Percentiles rank a stretch among this genome's conserved stretches.
Evolutionary conservation across 92 coral and sea anemone species (phyloP).

Genomic region (Porites lobata): DNA sequence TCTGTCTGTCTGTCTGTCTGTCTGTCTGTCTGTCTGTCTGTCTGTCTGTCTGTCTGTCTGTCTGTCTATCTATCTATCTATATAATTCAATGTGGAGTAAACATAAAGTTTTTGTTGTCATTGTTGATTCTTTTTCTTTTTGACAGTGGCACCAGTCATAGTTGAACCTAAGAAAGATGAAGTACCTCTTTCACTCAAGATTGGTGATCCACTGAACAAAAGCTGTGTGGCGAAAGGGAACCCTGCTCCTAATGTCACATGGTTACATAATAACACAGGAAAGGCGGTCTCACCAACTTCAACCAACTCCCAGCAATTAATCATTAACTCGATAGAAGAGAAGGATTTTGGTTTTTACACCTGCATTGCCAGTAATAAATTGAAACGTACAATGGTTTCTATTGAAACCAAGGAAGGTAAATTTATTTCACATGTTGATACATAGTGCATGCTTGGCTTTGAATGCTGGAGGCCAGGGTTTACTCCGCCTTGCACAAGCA

Average conservation of each 20-base stretch:
- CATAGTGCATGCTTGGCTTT: no score
- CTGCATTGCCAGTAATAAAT: constrained; percentile 76
- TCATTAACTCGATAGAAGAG: constrained; percentile 35
- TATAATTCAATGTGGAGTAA: no score
- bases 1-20: no score
- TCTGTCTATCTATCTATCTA: no score
- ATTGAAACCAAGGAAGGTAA: not conserved
- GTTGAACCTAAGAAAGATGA: not conserved
- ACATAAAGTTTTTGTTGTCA: not conserved
- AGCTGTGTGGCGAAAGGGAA: constrained; percentile 78
- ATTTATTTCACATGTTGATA: not conserved
- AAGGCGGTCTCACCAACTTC: not conserved
- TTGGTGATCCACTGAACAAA: constrained; percentile 39
- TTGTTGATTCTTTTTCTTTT: not conserved
- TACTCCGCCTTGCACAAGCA: no score
- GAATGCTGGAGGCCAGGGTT: no score
- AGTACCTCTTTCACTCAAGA: not conserved
- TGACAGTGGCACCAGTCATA: constrained; percentile 28
- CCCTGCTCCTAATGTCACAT: constrained; percentile 76
- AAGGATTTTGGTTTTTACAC: constrained; percentile 67
- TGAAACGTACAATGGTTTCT: not conserved
- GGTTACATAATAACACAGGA: constrained; percentile 55
- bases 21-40: no score
- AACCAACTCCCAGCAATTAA: constrained; percentile 26
- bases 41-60: no score